A percentile compares a stretch with the other conserved stretches of the same genome.
These are phyloP conservation scores for Sitophilus oryzae DNA, from an alignment of 1,140 invertebrate genomes.

Conservation along the genomic window DNA sequence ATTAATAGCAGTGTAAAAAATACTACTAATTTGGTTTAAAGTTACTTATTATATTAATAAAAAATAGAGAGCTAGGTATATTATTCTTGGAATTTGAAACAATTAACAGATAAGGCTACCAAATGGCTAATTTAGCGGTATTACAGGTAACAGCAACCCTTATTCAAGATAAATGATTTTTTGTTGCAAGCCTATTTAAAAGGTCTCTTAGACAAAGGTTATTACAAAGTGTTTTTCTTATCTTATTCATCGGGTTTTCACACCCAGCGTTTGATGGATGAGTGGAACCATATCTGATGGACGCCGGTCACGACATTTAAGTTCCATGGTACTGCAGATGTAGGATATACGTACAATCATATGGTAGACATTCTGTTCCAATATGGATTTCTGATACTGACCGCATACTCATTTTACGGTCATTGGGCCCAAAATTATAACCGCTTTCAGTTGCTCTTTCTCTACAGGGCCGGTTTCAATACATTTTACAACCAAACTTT, in stretches of 20 bases:
- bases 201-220: conserved; percentile 42
- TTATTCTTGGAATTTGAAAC: no score
- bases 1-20: no score
- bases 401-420: conserved; percentile 10
- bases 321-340: conserved; percentile 33
- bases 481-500: no score
- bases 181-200: conserved; percentile 41
- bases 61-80: no score
- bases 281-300: conserved; percentile 40
- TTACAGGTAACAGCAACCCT: conserved; percentile 40
- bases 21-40: no score
- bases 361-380: conserved; percentile 32
- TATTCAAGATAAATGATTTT: conserved; percentile 43
- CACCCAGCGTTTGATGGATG: conserved; percentile 44
- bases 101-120: no score
- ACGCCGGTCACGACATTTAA: conserved; percentile 40
- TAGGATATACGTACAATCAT: conserved; percentile 30
- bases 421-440: not conserved
- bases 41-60: no score
- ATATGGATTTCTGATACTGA: conserved; percentile 23
- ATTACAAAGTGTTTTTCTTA: conserved; percentile 44
- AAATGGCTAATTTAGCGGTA: no score
- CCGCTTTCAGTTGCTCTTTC: conserved; percentile 2
- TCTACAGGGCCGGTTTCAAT: not conserved
- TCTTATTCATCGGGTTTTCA: conserved; percentile 43